Percentiles rank a stretch among this genome's conserved stretches.
Conservation (phyloP, 2,113 vertebrate genomes). For the Orcinus orca region DNA sequence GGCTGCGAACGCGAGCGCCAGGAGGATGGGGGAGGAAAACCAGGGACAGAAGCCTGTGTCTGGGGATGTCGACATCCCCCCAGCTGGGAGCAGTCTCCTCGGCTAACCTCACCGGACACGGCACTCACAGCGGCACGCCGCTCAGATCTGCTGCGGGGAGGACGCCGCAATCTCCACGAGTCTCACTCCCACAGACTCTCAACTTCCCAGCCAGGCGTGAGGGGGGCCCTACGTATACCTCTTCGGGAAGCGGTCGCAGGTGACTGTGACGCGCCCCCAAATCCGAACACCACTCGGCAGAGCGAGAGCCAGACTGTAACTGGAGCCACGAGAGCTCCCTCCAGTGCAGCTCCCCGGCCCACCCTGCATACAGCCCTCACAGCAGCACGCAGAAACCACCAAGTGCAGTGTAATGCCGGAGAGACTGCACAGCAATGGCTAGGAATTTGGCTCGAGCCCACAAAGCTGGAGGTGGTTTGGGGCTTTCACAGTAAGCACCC, state of each 20-base stretch:
- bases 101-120: neutral
- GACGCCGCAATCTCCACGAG: accelerated
- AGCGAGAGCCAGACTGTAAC: neutral
- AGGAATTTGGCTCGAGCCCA: accelerated
- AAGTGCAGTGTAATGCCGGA: accelerated
- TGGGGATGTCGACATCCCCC: accelerated
- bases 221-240: accelerated
- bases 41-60: neutral
- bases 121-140: accelerated
- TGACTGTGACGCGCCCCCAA: accelerated
- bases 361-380: neutral
- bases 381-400: neutral
- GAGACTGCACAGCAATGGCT: accelerated
- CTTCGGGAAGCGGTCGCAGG: neutral
- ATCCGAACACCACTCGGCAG: neutral
- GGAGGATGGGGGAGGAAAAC: neutral
- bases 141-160: too few relatives aligned
- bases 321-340: too few relatives aligned
- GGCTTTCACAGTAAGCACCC: accelerated
- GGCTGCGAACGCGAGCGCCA: neutral
- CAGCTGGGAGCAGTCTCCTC: neutral
- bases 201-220: too few relatives aligned
- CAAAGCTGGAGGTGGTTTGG: accelerated
- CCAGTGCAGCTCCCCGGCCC: accelerated
- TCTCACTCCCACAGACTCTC: neutral